A percentile compares a stretch with the other conserved stretches of the same genome.
phyloP scores from a whole-genome alignment of 2,113 vertebrate species.

The Loxodonta africana region DNA sequence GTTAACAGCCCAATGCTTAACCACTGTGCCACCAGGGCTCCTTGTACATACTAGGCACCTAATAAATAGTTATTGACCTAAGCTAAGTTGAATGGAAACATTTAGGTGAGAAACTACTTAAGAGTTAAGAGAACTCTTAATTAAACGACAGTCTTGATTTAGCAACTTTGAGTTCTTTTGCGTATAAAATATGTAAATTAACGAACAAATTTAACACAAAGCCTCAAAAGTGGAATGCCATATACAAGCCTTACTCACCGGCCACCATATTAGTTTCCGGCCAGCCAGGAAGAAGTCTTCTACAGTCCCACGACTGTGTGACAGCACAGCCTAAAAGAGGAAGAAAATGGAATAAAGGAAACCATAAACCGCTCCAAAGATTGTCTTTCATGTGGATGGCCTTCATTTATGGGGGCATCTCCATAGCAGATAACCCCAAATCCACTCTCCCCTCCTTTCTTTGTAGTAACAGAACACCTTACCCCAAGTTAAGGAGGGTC shows the following conservation, averaged over 20 bases:
- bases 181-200: neutral
- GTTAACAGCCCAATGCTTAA: too few relatives aligned
- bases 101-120: neutral
- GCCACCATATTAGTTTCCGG: slow-evolving; percentile 93
- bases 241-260: slow-evolving; percentile 85
- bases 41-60: neutral
- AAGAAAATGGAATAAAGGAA: neutral
- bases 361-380: neutral
- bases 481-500: too few relatives aligned
- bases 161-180: neutral
- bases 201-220: neutral
- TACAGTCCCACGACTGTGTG: slow-evolving; percentile 89
- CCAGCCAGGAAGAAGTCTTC: slow-evolving; percentile 94
- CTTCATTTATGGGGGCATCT: neutral
- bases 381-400: neutral
- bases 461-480: neutral
- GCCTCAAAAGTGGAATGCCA: neutral
- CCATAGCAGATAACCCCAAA: neutral
- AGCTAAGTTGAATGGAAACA: neutral
- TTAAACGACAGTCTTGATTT: neutral
- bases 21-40: too few relatives aligned
- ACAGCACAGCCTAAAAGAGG: slow-evolving; percentile 88
- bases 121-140: neutral
- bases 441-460: too few relatives aligned
- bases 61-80: neutral